Conservation (phyloP, 2,888 invertebrate genomes). For the Phania funesta region DNA sequence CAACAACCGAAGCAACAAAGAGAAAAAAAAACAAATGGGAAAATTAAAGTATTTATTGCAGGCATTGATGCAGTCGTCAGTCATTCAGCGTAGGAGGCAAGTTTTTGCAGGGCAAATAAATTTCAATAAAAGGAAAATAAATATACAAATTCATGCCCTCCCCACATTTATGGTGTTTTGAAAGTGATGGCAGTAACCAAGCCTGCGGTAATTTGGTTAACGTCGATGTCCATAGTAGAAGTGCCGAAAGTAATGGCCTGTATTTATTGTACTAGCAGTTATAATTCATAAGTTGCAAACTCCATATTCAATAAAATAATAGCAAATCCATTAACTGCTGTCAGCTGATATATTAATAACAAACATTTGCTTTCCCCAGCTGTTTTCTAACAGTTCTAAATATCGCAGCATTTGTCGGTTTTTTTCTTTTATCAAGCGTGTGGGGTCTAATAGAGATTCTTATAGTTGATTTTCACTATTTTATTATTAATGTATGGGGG, state of each 20-base stretch:
- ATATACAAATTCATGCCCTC: constrained; percentile 42
- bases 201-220: background rate
- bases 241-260: constrained; percentile 31
- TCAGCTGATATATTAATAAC: too few species aligned
- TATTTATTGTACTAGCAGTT: constrained; percentile 20
- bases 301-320: too few species aligned
- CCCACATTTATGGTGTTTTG: constrained; percentile 14
- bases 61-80: constrained; percentile 46
- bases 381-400: too few species aligned
- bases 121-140: constrained; percentile 33
- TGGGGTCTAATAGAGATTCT: too few species aligned
- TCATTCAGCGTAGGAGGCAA: constrained; percentile 25
- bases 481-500: too few species aligned
- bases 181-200: constrained; percentile 5
- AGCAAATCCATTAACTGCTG: too few species aligned
- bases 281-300: background rate
- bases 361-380: too few species aligned
- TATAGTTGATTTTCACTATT: too few species aligned
- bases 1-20: background rate
- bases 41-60: constrained; percentile 55
- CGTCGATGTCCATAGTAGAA: constrained; percentile 9
- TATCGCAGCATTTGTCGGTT: too few species aligned
- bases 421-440: too few species aligned
- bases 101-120: constrained; percentile 55
- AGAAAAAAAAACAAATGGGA: background rate